phyloP scores from a whole-genome alignment of 2,113 vertebrate species.

The Lutjanus erythropterus region DNA sequence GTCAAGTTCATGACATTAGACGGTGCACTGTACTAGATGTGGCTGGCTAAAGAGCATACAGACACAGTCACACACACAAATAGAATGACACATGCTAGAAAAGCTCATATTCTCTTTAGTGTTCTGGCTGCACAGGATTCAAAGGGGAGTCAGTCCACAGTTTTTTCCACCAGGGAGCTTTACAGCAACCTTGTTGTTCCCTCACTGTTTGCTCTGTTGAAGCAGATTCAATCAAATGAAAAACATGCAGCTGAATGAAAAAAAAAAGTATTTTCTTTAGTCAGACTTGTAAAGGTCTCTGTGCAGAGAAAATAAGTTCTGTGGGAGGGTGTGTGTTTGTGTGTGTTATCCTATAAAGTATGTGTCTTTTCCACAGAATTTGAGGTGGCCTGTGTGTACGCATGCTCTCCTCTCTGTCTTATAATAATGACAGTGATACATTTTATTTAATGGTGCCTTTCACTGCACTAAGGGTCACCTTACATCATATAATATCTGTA shows the following conservation, averaged over 20 bases:
- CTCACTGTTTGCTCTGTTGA: slow-evolving; percentile 43
- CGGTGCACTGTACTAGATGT: slow-evolving; percentile 15
- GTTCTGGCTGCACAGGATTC: slow-evolving; percentile 39
- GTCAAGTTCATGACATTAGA: slow-evolving; percentile 59
- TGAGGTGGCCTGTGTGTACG: background rate
- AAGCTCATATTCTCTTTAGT: slow-evolving; percentile 40
- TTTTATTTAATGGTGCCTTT: too few relatives aligned
- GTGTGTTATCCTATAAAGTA: slow-evolving; percentile 7
- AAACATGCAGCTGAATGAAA: slow-evolving; percentile 33
- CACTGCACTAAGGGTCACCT: too few relatives aligned
- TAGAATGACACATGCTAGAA: slow-evolving; percentile 24
- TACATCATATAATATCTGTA: too few relatives aligned
- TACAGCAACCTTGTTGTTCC: slow-evolving; percentile 21
- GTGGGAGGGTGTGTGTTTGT: background rate
- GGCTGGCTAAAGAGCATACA: slow-evolving; percentile 15
- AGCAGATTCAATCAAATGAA: slow-evolving; percentile 52
- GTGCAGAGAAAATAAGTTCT: slow-evolving; percentile 22
- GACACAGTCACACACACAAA: slow-evolving; percentile 20
- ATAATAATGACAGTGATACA: too few relatives aligned
- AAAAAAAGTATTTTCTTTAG: slow-evolving; percentile 25
- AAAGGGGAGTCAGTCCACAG: slow-evolving; percentile 14
- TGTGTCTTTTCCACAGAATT: background rate
- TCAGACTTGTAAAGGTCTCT: slow-evolving; percentile 14
- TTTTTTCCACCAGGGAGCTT: slow-evolving; percentile 25
- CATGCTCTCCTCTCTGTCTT: too few relatives aligned